phyloP scores from a whole-genome alignment of 37 sponge, comb jelly and placozoan genomes.

The Ephydatia muelleri region DNA sequence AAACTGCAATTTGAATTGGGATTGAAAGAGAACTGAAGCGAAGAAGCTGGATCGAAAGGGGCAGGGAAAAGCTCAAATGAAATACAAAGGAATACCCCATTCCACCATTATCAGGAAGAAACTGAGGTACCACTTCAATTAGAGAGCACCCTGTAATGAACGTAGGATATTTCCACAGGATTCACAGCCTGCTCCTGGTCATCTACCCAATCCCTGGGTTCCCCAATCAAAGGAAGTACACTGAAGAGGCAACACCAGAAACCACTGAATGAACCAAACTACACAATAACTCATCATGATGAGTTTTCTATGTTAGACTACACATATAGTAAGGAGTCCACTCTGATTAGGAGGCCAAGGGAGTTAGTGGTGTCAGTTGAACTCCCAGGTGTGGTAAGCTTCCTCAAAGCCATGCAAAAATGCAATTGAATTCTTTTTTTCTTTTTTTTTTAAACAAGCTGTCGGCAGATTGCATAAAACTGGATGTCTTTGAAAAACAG shows the following conservation, averaged over 20 bases:
- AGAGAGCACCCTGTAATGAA: background rate
- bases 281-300: slow-evolving; percentile 68
- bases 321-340: slow-evolving; percentile 50
- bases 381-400: slow-evolving; percentile 59
- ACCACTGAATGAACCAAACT: slow-evolving; percentile 42
- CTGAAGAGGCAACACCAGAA: slow-evolving; percentile 20
- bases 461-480: slow-evolving; percentile 57
- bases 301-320: slow-evolving; percentile 80
- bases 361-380: slow-evolving; percentile 62
- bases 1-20: slow-evolving; percentile 74
- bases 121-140: slow-evolving; percentile 36
- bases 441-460: slow-evolving; percentile 3
- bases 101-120: slow-evolving; percentile 66
- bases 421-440: background rate
- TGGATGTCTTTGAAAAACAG: slow-evolving; percentile 74
- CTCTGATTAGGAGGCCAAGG: slow-evolving; percentile 64
- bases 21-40: slow-evolving; percentile 17
- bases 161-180: background rate
- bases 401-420: background rate
- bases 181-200: background rate
- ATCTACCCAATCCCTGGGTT: background rate
- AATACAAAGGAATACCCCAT: slow-evolving; percentile 77
- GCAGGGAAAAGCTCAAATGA: slow-evolving; percentile 54
- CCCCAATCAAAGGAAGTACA: background rate
- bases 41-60: slow-evolving; percentile 45